Base-by-base conservation (phyloP, 2,797 vertebrate genomes). In the Poecilia velifera region DNA sequence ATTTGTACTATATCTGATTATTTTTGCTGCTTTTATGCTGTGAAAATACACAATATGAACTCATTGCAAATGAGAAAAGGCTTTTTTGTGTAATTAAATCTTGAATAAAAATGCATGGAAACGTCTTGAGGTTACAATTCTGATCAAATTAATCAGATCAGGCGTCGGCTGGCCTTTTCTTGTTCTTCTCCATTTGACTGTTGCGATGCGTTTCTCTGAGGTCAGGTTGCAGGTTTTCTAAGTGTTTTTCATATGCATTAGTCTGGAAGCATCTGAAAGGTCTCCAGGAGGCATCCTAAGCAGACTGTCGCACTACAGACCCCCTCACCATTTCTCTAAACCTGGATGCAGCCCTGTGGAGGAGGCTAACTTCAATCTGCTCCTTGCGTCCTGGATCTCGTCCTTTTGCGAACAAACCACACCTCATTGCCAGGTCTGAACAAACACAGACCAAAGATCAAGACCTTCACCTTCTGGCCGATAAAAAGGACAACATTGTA, bases 141-240 rank as follows among this genome's bases (percentile, higher is more conserved):
- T 36, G 7, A 86, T 88, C 77, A 81, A 73, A 78, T 82, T 78
- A 86, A 84, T 76, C 47, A 86, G 78, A 78, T 22, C 18, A 80
- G 22, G 75, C 31, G 71, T 77, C 75, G 84, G 75, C 76, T 75
- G 84, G 81, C 13, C 34, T 36, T 64, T 64, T 64, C 62, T 64
- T 16, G 25, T 57, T 57, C 31, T 36, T 8, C 16, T 8, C 16
- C 16, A 9, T 64, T 18, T 28, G 5, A 18, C 53, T 55, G 53
- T 25, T 62, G 59, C 6, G 14, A 18, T 8, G 59, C 7, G 6
- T 36, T 36, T 36, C 36, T 41, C 64, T 41, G 64, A 66, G 8
- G 25, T 36, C 59, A 64, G 31, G 16, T 20, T 36, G 59, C 59
- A 64, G 59, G 31, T 13, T 7, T 64, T 64, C 59, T 6, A 34